A percentile compares a stretch with the other conserved stretches of the same genome.
Conservation (phyloP, 2,888 invertebrate genomes). For the Tipula confusa region DNA sequence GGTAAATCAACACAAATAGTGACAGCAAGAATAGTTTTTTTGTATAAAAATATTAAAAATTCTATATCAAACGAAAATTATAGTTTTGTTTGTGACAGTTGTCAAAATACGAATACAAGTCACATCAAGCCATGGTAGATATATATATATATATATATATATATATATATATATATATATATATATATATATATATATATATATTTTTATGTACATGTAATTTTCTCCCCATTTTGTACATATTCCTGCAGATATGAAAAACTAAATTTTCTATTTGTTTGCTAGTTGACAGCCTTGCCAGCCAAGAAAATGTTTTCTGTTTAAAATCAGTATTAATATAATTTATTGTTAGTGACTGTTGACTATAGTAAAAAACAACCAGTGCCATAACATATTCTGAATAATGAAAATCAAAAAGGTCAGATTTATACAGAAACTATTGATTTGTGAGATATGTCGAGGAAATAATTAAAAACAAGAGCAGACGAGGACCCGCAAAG, state of each 20-base stretch:
- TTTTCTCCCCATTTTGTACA: neutral
- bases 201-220: no score
- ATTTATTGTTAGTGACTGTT: conserved; percentile 8
- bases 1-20: neutral
- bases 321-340: neutral
- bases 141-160: no score
- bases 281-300: neutral
- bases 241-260: neutral
- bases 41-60: neutral
- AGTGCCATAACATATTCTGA: neutral
- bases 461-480: neutral
- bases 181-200: no score
- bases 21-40: neutral
- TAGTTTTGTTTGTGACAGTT: conserved; percentile 28
- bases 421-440: neutral
- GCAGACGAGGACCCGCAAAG: neutral
- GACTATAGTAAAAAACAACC: neutral
- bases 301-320: neutral
- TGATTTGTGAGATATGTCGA: neutral
- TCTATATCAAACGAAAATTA: conserved; percentile 3
- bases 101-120: conserved; percentile 26
- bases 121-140: conserved; percentile 15
- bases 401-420: neutral
- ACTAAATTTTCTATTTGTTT: neutral
- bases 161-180: no score